phyloP scores from a whole-genome alignment of 2,888 invertebrate genomes.

The Metacarcinus magister region DNA sequence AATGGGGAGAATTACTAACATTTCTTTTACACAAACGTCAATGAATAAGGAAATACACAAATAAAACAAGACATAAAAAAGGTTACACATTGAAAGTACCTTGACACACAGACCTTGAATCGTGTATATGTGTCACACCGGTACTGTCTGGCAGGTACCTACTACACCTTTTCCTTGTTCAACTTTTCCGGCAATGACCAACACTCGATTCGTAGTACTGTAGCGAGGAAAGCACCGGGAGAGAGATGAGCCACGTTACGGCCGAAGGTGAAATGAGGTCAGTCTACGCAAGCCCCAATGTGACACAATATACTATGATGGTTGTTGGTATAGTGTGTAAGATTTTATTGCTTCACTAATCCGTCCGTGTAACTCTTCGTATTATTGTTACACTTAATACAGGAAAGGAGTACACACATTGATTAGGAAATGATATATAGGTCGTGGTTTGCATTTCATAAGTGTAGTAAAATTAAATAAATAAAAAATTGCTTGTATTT shows the following conservation, averaged over 20 bases:
- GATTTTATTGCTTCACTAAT: neutral
- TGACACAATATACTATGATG: neutral
- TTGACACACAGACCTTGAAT: constrained; percentile 27
- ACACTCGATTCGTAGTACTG: neutral
- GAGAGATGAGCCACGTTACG: neutral
- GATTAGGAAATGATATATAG: too few species aligned
- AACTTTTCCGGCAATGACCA: neutral
- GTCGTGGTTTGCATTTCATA: too few species aligned
- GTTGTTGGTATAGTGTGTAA: neutral
- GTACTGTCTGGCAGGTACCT: neutral
- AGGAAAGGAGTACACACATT: too few species aligned
- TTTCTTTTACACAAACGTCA: neutral
- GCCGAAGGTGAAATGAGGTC: neutral
- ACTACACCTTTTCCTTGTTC: neutral
- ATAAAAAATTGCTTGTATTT: too few species aligned
- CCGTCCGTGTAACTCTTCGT: neutral
- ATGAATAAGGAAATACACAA: neutral
- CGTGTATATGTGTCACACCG: neutral
- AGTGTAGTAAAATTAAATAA: too few species aligned
- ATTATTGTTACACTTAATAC: too few species aligned
- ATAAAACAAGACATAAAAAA: neutral
- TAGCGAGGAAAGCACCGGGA: neutral
- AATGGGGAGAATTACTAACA: neutral
- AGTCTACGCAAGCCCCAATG: neutral
- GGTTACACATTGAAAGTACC: neutral